Conservation (phyloP, 1,140 invertebrate species). For the Onthophagus taurus region DNA sequence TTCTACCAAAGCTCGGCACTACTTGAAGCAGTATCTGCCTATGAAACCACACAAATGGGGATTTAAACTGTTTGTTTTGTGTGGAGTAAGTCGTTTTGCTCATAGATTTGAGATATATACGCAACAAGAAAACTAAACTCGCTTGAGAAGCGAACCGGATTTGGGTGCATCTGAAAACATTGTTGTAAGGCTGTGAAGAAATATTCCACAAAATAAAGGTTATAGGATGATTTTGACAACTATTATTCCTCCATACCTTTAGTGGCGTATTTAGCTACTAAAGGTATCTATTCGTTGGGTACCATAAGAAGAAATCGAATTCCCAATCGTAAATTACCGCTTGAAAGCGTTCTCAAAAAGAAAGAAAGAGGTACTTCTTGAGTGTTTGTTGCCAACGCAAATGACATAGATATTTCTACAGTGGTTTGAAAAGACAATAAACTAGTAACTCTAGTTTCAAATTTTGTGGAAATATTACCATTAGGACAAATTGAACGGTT, state of each 20-base stretch:
- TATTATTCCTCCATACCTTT: conserved; percentile 1
- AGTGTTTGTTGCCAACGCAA: too few species aligned
- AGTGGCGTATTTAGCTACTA: conserved; percentile 1
- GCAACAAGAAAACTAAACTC: background rate
- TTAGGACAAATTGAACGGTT: too few species aligned
- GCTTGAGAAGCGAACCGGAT: conserved; percentile 1
- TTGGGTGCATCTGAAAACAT: conserved; percentile 14
- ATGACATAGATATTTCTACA: too few species aligned
- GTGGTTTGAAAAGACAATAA: too few species aligned
- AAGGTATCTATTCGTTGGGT: conserved; percentile 7
- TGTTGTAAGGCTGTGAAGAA: conserved; percentile 9
- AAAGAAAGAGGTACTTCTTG: too few species aligned
- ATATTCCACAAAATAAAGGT: background rate
- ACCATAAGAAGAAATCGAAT: conserved; percentile 8
- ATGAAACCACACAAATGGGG: conserved; percentile 38
- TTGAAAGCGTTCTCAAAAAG: too few species aligned
- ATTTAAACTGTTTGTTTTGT: conserved; percentile 30
- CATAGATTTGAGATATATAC: conserved; percentile 20
- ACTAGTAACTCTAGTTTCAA: too few species aligned
- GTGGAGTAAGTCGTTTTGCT: conserved; percentile 15
- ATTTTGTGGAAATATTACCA: too few species aligned
- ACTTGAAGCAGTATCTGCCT: conserved; percentile 19
- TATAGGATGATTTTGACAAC: conserved; percentile 8
- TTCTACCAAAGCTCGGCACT: conserved; percentile 17
- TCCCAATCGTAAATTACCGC: conserved; percentile 9